Base-by-base conservation (phyloP, 2,888 invertebrate genomes). In the Morpho deidamia region DNA sequence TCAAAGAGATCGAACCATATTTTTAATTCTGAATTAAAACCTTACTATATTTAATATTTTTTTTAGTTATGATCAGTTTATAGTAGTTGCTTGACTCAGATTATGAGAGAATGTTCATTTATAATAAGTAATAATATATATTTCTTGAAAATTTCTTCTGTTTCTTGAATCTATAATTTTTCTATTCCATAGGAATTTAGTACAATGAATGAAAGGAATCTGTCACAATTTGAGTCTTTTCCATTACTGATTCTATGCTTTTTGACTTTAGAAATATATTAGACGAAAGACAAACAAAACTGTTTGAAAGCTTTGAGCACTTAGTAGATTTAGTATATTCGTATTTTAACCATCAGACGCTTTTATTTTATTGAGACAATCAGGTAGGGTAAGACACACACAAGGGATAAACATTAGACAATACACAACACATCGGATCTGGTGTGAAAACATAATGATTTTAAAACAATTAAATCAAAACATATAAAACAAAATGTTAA, bases 371-470 rank as follows among this genome's bases (percentile, higher is more conserved):
- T 82, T 85, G 71, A 84, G 83, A 90, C 88, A 90, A 87, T 88
- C 87, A 86, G 89, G 89, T 87, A 81, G 91, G 92, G 92, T 93
- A 87, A 93, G 94, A 95, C 94, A 95, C 94, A 95, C 95, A 95
- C 95, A 95, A 94, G 92, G 95, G 94, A 94, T 93, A 90, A 93
- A 94, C 94, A 94, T 94, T 94, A 95, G 95, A 95, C 95, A 95
- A 95, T 94, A 95, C 95, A 95, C 95, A 95, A 90, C 86, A 89
- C 90, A 85, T 86, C 86, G 84, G 86, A 87, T 90, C 90, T 90
- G 90, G 90, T 88, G 90, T 87, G 90, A 88, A 85, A 85, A 82
- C 75, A 75, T 60, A 83, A 81, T 71, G 76, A 74, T 68, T 63
- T 70, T 77, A 74, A 81, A 81, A 64, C 64, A 63, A 78, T 69